phyloP scores from a whole-genome alignment of 2,797 vertebrate species.

The Poliocrania exsul region DNA sequence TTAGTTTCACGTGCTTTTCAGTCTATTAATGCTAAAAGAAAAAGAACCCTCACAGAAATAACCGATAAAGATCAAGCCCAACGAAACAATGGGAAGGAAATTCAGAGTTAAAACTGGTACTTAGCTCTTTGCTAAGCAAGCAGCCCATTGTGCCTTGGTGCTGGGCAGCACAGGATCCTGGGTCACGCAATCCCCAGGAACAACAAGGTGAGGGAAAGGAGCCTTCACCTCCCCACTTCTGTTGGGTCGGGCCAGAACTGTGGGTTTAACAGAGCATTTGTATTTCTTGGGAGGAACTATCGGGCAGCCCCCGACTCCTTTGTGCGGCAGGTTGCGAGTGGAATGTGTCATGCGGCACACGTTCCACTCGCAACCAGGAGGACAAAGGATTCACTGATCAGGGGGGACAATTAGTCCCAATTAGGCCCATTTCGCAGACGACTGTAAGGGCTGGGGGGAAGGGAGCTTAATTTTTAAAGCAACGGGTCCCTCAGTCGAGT shows the following conservation, averaged over 20 bases:
- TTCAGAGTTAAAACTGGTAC: constrained; percentile 33
- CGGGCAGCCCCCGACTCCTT: constrained; percentile 45
- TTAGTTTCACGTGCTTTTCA: constrained; percentile 48
- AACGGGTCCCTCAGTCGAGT: constrained; percentile 36
- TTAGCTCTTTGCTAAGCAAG: neutral
- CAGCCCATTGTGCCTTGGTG: neutral
- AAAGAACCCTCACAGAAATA: constrained; percentile 29
- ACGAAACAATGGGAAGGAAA: constrained; percentile 57
- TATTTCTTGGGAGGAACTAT: neutral
- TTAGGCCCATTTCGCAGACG: constrained; percentile 75
- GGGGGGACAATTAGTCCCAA: constrained; percentile 73
- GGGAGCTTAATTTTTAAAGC: constrained; percentile 41
- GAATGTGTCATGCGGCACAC: constrained; percentile 32
- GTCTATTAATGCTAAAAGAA: neutral
- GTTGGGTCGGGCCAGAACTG: neutral
- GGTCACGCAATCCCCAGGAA: neutral
- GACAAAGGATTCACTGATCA: constrained; percentile 61
- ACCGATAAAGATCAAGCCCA: constrained; percentile 58
- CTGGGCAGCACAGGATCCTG: neutral
- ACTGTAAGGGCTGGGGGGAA: constrained; percentile 43
- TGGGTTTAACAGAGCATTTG: neutral
- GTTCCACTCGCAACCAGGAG: constrained; percentile 53
- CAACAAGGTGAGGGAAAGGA: neutral
- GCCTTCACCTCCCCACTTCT: neutral
- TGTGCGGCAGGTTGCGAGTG: constrained; percentile 41